Conservation (phyloP, 2,797 vertebrate species). For the Sphenodon punctatus region DNA sequence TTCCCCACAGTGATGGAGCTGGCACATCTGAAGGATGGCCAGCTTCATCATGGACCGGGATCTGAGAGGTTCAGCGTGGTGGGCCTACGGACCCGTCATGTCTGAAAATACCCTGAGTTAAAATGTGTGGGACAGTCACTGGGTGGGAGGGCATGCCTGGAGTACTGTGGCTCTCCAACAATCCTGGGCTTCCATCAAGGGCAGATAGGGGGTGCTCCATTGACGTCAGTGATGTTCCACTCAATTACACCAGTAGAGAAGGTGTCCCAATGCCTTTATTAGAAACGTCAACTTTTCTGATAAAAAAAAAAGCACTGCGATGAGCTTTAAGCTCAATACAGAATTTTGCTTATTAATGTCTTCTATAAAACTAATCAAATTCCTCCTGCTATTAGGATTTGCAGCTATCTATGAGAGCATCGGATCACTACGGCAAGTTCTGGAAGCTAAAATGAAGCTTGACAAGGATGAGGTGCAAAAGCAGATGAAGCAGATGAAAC, state of each 20-base stretch:
- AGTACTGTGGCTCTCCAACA: background rate
- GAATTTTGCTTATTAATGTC: background rate
- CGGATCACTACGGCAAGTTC: slow-evolving; percentile 77
- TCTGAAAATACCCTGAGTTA: too few species aligned
- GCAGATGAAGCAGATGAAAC: slow-evolving; percentile 76
- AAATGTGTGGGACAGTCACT: too few species aligned
- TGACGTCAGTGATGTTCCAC: rapidly evolving
- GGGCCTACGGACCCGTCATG: too few species aligned
- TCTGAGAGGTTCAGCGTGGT: too few species aligned
- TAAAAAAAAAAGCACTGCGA: background rate
- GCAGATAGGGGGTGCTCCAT: background rate
- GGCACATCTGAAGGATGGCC: too few species aligned
- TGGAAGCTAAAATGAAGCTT: slow-evolving; percentile 81
- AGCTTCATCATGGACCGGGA: too few species aligned
- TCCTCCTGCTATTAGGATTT: slow-evolving; percentile 71
- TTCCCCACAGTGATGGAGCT: too few species aligned
- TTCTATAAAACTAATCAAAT: slow-evolving; percentile 14
- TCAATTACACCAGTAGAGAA: background rate
- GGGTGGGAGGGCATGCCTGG: background rate
- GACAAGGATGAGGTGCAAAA: slow-evolving; percentile 80
- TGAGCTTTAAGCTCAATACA: background rate
- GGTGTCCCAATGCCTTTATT: background rate
- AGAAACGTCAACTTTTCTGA: background rate
- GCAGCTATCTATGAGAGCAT: slow-evolving; percentile 81
- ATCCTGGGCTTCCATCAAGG: background rate